Base-by-base conservation (phyloP, 2,797 vertebrate genomes). In the Alfaro cultratus region DNA sequence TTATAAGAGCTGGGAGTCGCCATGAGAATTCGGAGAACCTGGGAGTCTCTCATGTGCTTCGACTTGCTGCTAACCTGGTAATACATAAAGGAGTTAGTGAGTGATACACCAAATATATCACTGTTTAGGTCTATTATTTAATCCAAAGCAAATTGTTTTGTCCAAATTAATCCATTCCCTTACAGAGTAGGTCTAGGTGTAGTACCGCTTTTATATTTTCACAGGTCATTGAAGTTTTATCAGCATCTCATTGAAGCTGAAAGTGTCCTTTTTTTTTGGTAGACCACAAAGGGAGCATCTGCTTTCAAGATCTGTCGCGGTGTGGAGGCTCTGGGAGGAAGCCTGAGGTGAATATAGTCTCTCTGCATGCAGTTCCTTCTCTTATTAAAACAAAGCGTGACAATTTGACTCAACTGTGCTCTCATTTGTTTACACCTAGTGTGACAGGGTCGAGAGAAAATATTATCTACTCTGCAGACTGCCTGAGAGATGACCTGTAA, bases 211-310 rank as follows among this genome's bases (percentile, higher is more conserved):
- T 34, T 47, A 45, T 62, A 46, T 31, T 76, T 31, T 43, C 31
- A 75, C 23, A 47, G 8, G 18, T 51, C 16, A 15, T 73, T 23
- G 11, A 39, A 49, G 46, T 76, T 64, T 67, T 23, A 67, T 64
- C 60, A 47, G 21, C 47, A 26, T 49, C 36, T 45, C 16, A 5
- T 10, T 43, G 11, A 29, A 47, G 3, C 46, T 36, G 21, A 11
- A 29, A 45, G 23, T 43, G 9, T 72, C 45, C 74, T 72, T 39
- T 23, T 76, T 34, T 90, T 85, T 9, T 26, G 55, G 23, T 87
- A 99, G 97, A 98, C 97, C 2, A 98, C 97, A 73, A 99, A 98
- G 90, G 97, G 97, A 84, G 96, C 95, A 0, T 98, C 98, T 15
- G 96, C 97, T 47, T 99, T 99, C 86, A 97, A 93, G 92, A 96